Evolutionary conservation across 2,888 invertebrate genomes (phyloP).

Genomic region (Nomada lathburiana): DNA sequence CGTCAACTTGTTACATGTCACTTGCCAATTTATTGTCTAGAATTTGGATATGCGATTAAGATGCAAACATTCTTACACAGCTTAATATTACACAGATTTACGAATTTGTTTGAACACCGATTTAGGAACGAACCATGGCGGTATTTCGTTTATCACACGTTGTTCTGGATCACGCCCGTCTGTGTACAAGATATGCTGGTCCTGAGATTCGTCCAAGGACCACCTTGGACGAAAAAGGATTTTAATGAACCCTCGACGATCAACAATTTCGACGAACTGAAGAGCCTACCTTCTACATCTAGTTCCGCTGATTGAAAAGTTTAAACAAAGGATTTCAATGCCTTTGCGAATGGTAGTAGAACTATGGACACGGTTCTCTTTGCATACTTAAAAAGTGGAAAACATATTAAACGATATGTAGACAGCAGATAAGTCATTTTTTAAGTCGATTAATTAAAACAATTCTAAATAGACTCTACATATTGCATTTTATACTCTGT

Average conservation of each 20-base stretch:
- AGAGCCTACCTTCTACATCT: no score
- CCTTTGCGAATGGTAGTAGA: not conserved
- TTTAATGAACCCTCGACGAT: not conserved
- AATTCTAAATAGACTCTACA: no score
- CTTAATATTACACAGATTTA: not conserved
- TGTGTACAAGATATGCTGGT: slow-evolving; percentile 87
- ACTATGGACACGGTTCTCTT: not conserved
- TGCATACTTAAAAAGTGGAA: not conserved
- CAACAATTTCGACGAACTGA: not conserved
- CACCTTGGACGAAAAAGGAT: slow-evolving; percentile 82
- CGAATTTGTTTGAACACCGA: slow-evolving; percentile 13
- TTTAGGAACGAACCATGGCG: slow-evolving; percentile 87
- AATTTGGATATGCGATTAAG: not conserved
- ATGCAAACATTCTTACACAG: not conserved
- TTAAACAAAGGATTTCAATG: not conserved
- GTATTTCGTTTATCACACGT: slow-evolving; percentile 88
- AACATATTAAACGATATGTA: no score
- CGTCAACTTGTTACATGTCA: no score
- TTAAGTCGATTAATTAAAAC: no score
- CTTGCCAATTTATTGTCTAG: no score
- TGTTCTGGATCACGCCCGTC: slow-evolving; percentile 88
- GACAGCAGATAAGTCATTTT: no score
- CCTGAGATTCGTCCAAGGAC: slow-evolving; percentile 88
- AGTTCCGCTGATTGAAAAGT: not conserved
- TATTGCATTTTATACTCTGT: no score